These are phyloP conservation scores for Cololabis saira DNA, from an alignment of 2,113 vertebrate species.

Conservation along the genomic window DNA sequence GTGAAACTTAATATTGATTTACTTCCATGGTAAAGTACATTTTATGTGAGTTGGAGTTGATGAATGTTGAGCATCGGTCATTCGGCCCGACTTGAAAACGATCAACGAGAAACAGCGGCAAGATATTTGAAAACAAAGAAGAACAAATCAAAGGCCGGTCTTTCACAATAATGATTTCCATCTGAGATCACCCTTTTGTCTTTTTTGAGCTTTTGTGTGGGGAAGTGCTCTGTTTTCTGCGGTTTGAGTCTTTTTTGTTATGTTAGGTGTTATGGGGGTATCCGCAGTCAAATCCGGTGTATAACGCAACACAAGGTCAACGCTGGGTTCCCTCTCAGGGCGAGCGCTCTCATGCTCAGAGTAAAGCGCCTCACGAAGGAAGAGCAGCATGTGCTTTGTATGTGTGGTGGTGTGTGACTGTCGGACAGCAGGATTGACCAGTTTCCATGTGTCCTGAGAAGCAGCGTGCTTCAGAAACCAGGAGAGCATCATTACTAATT, in stretches of 20 bases:
- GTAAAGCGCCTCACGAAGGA: not conserved
- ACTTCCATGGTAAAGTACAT: too few species aligned
- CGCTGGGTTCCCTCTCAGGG: not conserved
- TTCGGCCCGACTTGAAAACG: too few species aligned
- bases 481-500: slow-evolving; percentile 49
- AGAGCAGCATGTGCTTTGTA: not conserved
- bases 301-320: slow-evolving; percentile 37
- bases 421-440: slow-evolving; percentile 10
- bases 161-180: not conserved
- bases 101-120: too few species aligned
- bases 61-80: too few species aligned
- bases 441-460: slow-evolving; percentile 21
- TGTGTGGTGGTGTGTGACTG: slow-evolving; percentile 4
- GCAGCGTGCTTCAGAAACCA: slow-evolving; percentile 15
- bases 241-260: slow-evolving; percentile 6
- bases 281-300: slow-evolving; percentile 12
- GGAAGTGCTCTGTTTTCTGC: not conserved
- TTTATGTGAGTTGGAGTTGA: too few species aligned
- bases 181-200: not conserved
- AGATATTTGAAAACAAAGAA: too few species aligned
- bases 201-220: not conserved
- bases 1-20: too few species aligned
- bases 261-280: slow-evolving; percentile 14
- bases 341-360: slow-evolving; percentile 27
- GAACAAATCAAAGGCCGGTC: not conserved